Base-by-base conservation (phyloP, 2,888 invertebrate species). In the Halictus quadricinctus region DNA sequence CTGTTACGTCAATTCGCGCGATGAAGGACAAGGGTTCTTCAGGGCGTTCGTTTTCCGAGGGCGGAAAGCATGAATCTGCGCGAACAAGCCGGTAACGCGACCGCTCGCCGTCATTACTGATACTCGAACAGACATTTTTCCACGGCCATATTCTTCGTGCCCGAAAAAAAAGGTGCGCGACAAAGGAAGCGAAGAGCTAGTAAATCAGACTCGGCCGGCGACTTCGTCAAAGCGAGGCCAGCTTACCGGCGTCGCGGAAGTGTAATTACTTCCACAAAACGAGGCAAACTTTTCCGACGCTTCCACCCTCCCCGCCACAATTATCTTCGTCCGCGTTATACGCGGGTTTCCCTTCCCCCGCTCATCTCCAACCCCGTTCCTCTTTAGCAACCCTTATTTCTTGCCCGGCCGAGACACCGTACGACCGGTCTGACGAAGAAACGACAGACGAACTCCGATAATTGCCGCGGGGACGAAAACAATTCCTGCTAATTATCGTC, bases 401-500 rank as follows among this genome's bases (percentile, higher is more conserved):
- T 72, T 54, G 72, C 70, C 50, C 76, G 58, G 4, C n/a, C 79
- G 50, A 77, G 72, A 54, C 29, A 36, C 43, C 48, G 21, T 83
- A 29, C 46, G 21, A 43, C 15, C 25, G n/a, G 2, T n/a, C 21
- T 46, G 25, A 58, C 36, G 79, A 77, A 85, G 74, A 60, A 79
- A 60, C 81, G 78, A 64, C 72, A 36, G 77, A 46, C 72, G 60
- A 70, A 74, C 80, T 46, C 60, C 87, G 88, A 89, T 91, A 90
- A 92, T 92, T 91, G 83, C 88, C 81, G 70, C 78, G 46, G 70
- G 83, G 85, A 82, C 85, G 76, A 87, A 91, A 92, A 91, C 90
- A 91, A 91, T 92, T 91, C 85, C 83, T 83, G 80, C 87, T 90
- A 92, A 92, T 92, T 92, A 92, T 91, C 87, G 80, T 72, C 81